Percentiles rank a stretch among this genome's conserved stretches.
Evolutionary conservation across 2,888 invertebrate genomes (phyloP).

Genomic region (Cheilosia vernalis): DNA sequence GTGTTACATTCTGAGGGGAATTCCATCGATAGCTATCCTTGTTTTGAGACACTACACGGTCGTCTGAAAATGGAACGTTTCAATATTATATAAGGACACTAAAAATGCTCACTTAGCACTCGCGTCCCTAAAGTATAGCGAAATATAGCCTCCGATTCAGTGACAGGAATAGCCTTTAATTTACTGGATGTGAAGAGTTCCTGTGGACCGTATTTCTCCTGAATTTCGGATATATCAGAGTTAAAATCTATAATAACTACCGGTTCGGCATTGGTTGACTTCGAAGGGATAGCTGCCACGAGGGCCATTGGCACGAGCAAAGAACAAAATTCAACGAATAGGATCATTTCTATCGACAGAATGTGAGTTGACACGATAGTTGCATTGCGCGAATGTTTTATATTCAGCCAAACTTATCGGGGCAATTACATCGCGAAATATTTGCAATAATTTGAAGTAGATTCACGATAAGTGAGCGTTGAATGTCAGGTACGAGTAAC

Average conservation of each 20-base stretch:
- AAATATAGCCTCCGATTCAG: not conserved
- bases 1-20: slow-evolving; percentile 59
- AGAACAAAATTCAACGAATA: not conserved
- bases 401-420: not conserved
- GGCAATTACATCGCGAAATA: not conserved
- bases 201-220: not conserved
- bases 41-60: slow-evolving; percentile 65
- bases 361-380: not conserved
- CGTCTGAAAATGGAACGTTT: slow-evolving; percentile 41
- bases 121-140: slow-evolving; percentile 33
- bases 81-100: not conserved
- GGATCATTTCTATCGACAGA: slow-evolving; percentile 13
- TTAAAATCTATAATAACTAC: slow-evolving; percentile 12
- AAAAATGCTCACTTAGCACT: slow-evolving; percentile 1
- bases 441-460: slow-evolving; percentile 2
- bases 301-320: slow-evolving; percentile 1
- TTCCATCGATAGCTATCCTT: slow-evolving; percentile 46
- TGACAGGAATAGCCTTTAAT: not conserved
- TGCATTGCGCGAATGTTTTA: not conserved
- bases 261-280: not conserved
- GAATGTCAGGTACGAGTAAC: slow-evolving; percentile 7
- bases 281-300: slow-evolving; percentile 10
- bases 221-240: not conserved
- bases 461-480: slow-evolving; percentile 27
- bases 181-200: not conserved